A percentile compares a stretch with the other conserved stretches of the same genome.
Evolutionary conservation across 2,113 vertebrate species (phyloP).

Genomic region (Aphyosemion australe): DNA sequence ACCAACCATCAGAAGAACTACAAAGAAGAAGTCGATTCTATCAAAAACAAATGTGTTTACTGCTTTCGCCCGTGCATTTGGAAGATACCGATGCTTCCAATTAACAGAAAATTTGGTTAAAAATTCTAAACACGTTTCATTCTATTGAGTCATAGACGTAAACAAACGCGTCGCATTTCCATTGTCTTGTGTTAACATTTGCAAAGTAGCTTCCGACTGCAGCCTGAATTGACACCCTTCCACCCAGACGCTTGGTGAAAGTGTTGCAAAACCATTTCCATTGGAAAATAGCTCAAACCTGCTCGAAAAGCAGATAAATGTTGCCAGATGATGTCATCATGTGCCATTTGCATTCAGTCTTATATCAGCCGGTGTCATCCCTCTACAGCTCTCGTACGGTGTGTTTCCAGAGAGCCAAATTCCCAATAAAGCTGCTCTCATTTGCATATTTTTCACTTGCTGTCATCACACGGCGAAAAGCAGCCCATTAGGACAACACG

Average conservation of each 20-base stretch:
- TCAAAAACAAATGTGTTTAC: neutral
- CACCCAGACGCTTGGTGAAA: neutral
- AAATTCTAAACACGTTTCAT: neutral
- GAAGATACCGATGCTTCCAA: neutral
- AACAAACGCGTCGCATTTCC: neutral
- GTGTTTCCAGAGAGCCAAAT: constrained; percentile 6
- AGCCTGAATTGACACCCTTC: neutral
- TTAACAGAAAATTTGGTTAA: neutral
- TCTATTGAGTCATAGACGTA: constrained; percentile 4
- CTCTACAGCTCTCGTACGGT: neutral
- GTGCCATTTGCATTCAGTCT: constrained; percentile 15
- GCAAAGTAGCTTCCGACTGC: neutral
- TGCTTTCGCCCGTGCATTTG: neutral
- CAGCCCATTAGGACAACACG: constrained; percentile 9
- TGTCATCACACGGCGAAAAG: constrained; percentile 10
- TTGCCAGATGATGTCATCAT: constrained; percentile 17
- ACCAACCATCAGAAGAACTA: neutral
- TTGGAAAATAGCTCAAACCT: neutral
- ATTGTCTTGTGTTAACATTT: constrained; percentile 4
- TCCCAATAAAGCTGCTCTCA: constrained; percentile 13
- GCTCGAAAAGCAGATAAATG: constrained; percentile 7
- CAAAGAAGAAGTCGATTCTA: neutral
- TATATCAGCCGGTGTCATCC: neutral
- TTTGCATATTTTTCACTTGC: constrained; percentile 22
- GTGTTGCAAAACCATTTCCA: constrained; percentile 1